phyloP scores from a whole-genome alignment of 2,113 vertebrate species.

The Heterotilapia buettikoferi region DNA sequence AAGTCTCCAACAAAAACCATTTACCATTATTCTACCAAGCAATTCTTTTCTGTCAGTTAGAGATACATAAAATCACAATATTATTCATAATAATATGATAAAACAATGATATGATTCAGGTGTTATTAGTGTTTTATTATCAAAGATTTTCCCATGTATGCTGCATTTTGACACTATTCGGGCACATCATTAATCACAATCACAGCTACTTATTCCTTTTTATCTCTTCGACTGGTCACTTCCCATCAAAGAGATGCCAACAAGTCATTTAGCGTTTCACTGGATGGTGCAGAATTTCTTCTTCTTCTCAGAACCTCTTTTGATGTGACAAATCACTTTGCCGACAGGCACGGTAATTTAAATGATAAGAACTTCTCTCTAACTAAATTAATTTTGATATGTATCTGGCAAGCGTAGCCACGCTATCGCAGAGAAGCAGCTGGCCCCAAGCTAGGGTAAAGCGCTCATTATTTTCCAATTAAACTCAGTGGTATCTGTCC shows the following conservation, averaged over 20 bases:
- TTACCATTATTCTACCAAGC: neutral
- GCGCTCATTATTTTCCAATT: constrained; percentile 43
- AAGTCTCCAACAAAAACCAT: neutral
- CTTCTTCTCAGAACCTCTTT: neutral
- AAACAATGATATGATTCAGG: neutral
- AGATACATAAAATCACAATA: neutral
- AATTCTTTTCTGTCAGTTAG: neutral
- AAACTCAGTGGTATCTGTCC: neutral
- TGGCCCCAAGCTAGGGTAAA: constrained; percentile 10
- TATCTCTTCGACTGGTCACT: neutral
- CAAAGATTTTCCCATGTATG: neutral
- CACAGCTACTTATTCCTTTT: neutral
- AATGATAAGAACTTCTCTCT: constrained; percentile 30
- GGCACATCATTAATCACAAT: neutral
- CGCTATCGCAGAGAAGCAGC: neutral
- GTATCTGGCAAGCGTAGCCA: neutral
- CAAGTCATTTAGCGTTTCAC: neutral
- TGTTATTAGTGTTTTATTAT: neutral
- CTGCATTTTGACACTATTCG: neutral
- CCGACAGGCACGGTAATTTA: constrained; percentile 16
- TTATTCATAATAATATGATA: neutral
- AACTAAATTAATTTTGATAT: constrained; percentile 20
- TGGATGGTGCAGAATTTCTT: neutral
- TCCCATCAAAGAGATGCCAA: neutral
- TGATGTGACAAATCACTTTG: constrained; percentile 2